Base-by-base conservation (phyloP, 2,888 invertebrate species). In the Lasioglossum malachurum region DNA sequence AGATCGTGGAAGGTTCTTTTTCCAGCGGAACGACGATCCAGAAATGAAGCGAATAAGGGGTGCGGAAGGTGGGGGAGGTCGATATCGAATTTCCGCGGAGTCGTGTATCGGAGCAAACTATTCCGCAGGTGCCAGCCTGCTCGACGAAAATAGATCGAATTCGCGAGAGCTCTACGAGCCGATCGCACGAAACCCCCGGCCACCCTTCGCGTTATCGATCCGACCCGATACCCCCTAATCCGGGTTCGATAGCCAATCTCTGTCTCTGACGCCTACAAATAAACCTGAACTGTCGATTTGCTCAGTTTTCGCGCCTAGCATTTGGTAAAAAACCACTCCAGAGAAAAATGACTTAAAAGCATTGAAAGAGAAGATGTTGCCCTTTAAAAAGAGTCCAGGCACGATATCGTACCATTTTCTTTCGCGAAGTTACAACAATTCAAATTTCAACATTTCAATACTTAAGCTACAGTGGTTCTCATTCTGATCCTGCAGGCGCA, bases 121-220 rank as follows among this genome's bases (percentile, higher is more conserved):
- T 89, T 85, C 80, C 88, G 83, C 84, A 89, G 89, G 89, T 91
- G 90, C 87, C 88, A 84, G 91, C 67, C 84, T 75, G 78, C 84
- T 83, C 84, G 85, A 86, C 87, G 81, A 92, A 92, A 91, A 90
- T 93, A 93, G 94, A 94, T 94, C 93, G 93, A 92, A 93, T 94
- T 94, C 92, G 91, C 94, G 87, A 93, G 93, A 89, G 88, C 88
- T 89, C 89, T 90, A 93, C 90, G 93, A 92, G 92, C 91, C 84
- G 90, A 87, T 92, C 91, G 92, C 93, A 94, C 94, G 93, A 92
- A 94, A 91, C 73, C 31, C 49, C 73, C 19, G 35, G 60, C 74
- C 73, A 86, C 83, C 89, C 79, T 82, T 84, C 49, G 78, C 46
- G 77, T 75, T 86, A 89, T 88, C 89, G 91, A 89, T 87, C 87